These are phyloP conservation scores for Phorcus lineatus DNA, from an alignment of 2,888 invertebrate genomes.

Conservation along the genomic window DNA sequence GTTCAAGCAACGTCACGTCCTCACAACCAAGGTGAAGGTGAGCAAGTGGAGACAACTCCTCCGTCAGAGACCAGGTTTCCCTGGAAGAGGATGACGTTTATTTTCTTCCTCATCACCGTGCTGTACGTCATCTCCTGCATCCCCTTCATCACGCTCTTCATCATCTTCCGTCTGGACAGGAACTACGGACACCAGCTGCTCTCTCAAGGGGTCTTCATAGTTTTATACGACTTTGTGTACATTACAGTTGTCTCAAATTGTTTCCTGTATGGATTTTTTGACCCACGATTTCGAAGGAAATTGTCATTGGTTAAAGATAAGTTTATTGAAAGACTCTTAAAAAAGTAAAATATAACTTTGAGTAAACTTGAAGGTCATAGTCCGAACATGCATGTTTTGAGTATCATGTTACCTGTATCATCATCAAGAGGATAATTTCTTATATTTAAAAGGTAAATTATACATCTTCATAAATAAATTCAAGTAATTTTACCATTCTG, in stretches of 20 bases:
- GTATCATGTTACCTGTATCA: too few species aligned
- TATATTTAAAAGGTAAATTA: too few species aligned
- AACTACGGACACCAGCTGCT: not conserved
- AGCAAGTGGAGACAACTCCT: not conserved
- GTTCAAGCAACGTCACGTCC: too few species aligned
- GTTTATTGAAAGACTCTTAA: too few species aligned
- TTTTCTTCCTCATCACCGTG: not conserved
- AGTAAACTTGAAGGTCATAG: too few species aligned
- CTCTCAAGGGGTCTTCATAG: not conserved
- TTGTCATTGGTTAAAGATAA: not conserved
- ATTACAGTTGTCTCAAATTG: not conserved
- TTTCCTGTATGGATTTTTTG: conserved; percentile 12
- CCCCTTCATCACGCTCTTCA: not conserved
- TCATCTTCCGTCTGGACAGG: not conserved
- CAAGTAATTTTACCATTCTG: too few species aligned
- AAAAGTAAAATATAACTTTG: too few species aligned
- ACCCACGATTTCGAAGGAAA: not conserved
- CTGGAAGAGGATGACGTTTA: not conserved
- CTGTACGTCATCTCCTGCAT: not conserved
- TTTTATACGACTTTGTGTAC: conserved; percentile 2
- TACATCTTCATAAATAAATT: too few species aligned
- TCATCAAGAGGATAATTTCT: too few species aligned
- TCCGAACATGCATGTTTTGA: too few species aligned
- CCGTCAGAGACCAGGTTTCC: not conserved
- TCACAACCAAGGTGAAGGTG: too few species aligned